A percentile compares a stretch with the other conserved stretches of the same genome.
Evolutionary conservation across 2,888 invertebrate species (phyloP).

Genomic region (Isotomurus palustris): DNA sequence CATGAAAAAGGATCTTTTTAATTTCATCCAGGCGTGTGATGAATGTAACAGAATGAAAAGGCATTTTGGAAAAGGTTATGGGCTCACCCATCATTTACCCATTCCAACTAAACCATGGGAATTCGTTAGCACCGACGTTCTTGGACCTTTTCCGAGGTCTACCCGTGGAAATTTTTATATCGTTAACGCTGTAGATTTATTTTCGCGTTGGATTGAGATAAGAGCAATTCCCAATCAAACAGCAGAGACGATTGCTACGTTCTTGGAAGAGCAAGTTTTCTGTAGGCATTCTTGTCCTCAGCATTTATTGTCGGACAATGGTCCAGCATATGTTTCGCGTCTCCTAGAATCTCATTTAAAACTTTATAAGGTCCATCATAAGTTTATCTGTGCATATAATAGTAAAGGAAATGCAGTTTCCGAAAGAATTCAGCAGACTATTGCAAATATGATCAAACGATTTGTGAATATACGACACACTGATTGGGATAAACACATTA

Average conservation of each 20-base stretch:
- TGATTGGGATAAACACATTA: constrained; percentile 46
- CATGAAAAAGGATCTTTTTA: background rate
- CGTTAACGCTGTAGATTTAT: constrained; percentile 31
- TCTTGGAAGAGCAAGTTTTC: constrained; percentile 38
- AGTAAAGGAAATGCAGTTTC: constrained; percentile 43
- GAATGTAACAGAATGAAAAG: background rate
- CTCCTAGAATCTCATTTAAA: constrained; percentile 11
- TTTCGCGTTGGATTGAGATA: constrained; percentile 39
- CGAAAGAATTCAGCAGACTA: constrained; percentile 45
- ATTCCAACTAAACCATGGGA: constrained; percentile 33
- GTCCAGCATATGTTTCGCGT: constrained; percentile 25
- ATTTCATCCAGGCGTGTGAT: background rate
- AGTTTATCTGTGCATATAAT: constrained; percentile 32
- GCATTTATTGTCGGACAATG: constrained; percentile 45
- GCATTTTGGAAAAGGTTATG: constrained; percentile 4
- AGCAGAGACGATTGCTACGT: constrained; percentile 43
- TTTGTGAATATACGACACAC: constrained; percentile 38
- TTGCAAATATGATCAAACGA: constrained; percentile 36
- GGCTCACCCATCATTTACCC: constrained; percentile 15
- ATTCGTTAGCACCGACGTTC: constrained; percentile 33
- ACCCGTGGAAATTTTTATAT: constrained; percentile 33
- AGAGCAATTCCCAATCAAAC: constrained; percentile 42
- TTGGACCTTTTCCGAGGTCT: constrained; percentile 39
- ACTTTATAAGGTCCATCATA: constrained; percentile 16
- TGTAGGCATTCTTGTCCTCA: constrained; percentile 37